Conservation (phyloP, 2,113 vertebrate species). For the Paracanthobrama guichenoti region DNA sequence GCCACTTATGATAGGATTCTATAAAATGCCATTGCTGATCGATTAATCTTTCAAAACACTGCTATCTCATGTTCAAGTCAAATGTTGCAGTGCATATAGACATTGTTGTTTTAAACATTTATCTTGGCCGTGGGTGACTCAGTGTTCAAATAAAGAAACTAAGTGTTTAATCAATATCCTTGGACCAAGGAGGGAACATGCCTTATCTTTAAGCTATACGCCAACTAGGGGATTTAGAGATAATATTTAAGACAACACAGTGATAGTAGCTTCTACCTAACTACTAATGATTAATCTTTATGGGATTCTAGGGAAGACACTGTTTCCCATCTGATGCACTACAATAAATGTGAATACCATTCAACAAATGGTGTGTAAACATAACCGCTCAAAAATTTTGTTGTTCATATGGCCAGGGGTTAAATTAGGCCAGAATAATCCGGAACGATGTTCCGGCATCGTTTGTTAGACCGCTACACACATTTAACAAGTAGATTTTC, state of each 20-base stretch:
- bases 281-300: slow-evolving; percentile 56
- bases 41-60: slow-evolving; percentile 32
- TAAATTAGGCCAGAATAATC: not conserved
- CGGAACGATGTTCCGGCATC: not conserved
- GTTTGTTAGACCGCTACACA: not conserved
- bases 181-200: slow-evolving; percentile 32
- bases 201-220: slow-evolving; percentile 7
- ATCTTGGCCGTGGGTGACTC: slow-evolving; percentile 52
- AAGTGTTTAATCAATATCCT: slow-evolving; percentile 56
- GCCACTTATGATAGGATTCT: not conserved
- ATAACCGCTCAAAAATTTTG: not conserved
- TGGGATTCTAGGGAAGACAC: slow-evolving; percentile 19
- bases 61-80: slow-evolving; percentile 43
- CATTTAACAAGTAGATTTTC: not conserved
- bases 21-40: slow-evolving; percentile 34
- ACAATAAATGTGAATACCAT: not conserved
- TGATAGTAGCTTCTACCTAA: slow-evolving; percentile 23
- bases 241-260: slow-evolving; percentile 23
- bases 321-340: slow-evolving; percentile 33
- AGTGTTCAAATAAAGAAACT: slow-evolving; percentile 56
- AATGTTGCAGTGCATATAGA: slow-evolving; percentile 49
- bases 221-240: slow-evolving; percentile 35
- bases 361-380: slow-evolving; percentile 17
- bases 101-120: slow-evolving; percentile 54
- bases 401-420: not conserved